Base-by-base conservation (phyloP, 2,888 invertebrate genomes). In the Calameuta idolon region DNA sequence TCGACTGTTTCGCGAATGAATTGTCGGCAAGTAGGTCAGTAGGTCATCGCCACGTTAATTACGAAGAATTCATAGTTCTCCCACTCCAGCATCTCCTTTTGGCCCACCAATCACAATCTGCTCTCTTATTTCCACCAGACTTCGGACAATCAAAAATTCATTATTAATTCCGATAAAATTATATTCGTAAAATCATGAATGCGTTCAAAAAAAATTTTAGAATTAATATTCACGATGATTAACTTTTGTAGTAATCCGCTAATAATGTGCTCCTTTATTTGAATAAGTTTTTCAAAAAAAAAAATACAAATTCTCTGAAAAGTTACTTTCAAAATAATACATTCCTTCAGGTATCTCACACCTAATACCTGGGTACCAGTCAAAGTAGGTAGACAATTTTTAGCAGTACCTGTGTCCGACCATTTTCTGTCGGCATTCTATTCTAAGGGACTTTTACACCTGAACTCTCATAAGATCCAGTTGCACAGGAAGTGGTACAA, bases 31-130 rank as follows among this genome's bases (percentile, higher is more conserved):
- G 85, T 89, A 82, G 88, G 88, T 88, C 85, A 89, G 87, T 89
- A 79, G 89, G 89, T 86, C 88, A 83, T 81, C 82, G 84, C 81
- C 85, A 84, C 84, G 83, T 87, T 89, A 87, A 89, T 89, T 87
- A 85, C 86, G 78, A 79, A 79, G 84, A 88, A 85, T 84, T 83
- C 87, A 85, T 71, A 80, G 76, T 83, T 84, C 73, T 83, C 86
- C 85, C 30, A 82, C 82, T 76, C 83, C 84, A 81, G 83, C 84
- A 40, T 83, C 85, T 30, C 83, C 34, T 34, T 33, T 40, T 35
- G 34, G 55, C 23, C 55, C 55, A 23, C 23, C 55, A 55, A 23
- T 55, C 23, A 55, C 23, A 55, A 55, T 55, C 55, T 9, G 55
- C 23, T 55, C 55, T 55, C 55, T 55, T 55, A 55, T 55, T 55